These are phyloP conservation scores for Phodopus roborovskii DNA, from an alignment of 2,113 vertebrate genomes.

Conservation along the genomic window DNA sequence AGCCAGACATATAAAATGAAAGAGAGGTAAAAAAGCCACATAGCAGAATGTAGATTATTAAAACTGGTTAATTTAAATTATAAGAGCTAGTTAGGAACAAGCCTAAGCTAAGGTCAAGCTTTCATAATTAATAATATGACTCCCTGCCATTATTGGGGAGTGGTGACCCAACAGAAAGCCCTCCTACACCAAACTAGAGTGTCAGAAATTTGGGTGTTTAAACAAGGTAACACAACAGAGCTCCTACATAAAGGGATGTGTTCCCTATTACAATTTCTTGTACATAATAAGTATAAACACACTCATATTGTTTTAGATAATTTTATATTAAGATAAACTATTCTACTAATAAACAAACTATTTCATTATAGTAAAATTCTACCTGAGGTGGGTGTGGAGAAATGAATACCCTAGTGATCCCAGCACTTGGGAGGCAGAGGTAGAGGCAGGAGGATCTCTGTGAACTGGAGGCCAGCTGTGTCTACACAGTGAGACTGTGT, in stretches of 20 bases:
- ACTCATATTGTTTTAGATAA: background rate
- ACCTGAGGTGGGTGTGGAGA: background rate
- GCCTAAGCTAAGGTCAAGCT: too few species aligned
- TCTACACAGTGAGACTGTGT: background rate
- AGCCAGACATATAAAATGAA: too few species aligned
- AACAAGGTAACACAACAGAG: background rate
- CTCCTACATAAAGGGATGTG: background rate
- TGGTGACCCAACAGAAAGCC: too few species aligned
- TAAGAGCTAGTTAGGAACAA: too few species aligned
- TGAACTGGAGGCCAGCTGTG: background rate
- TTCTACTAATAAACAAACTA: background rate
- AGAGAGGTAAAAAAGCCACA: too few species aligned
- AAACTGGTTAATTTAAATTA: too few species aligned
- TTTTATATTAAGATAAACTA: background rate
- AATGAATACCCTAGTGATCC: background rate
- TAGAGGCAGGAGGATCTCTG: background rate
- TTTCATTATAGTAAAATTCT: background rate
- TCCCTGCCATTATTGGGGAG: too few species aligned
- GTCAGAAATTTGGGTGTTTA: background rate
- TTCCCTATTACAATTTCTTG: background rate
- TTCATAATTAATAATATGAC: too few species aligned
- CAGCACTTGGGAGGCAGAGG: background rate
- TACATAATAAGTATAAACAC: background rate
- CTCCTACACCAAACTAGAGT: background rate
- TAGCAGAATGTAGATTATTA: too few species aligned